These are phyloP conservation scores for Palythoa caribaeorum DNA, from an alignment of 92 coral and sea anemone species.

Conservation along the genomic window DNA sequence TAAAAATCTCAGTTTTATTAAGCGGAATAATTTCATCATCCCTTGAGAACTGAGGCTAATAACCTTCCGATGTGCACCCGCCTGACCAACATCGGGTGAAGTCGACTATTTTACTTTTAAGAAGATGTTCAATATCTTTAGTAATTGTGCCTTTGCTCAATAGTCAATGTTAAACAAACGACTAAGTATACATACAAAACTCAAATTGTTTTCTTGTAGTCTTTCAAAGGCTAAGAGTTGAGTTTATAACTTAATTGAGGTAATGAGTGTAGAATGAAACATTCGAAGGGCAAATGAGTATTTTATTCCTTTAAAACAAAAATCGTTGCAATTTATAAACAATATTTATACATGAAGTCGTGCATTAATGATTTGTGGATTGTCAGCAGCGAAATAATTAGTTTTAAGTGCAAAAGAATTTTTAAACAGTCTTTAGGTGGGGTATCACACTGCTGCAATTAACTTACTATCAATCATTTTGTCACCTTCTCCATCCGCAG, in stretches of 20 bases:
- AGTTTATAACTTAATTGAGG: neutral
- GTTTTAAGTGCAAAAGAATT: slow-evolving; percentile 41
- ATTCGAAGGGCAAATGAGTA: neutral
- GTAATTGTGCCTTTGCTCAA: too few species aligned
- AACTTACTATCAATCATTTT: slow-evolving; percentile 51
- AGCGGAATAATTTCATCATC: neutral
- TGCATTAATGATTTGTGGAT: slow-evolving; percentile 30
- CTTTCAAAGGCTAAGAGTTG: neutral
- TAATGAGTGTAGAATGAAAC: neutral
- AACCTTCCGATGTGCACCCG: neutral
- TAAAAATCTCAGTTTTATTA: neutral
- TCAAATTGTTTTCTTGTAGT: neutral
- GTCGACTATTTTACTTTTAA: neutral
- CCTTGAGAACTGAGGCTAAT: neutral
- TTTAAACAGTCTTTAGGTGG: slow-evolving; percentile 45
- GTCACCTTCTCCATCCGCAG: slow-evolving; percentile 43
- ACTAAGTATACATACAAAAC: neutral
- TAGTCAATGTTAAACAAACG: neutral
- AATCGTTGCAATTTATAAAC: neutral
- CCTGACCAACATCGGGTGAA: neutral
- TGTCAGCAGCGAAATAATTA: slow-evolving; percentile 35
- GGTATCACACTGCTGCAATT: slow-evolving; percentile 45
- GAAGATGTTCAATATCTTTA: neutral
- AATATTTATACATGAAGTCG: neutral
- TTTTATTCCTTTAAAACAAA: neutral